A percentile compares a stretch with the other conserved stretches of the same genome.
These are phyloP conservation scores for Brachionus sp. DNA, from an alignment of 1,140 invertebrate genomes.

Conservation along the genomic window DNA sequence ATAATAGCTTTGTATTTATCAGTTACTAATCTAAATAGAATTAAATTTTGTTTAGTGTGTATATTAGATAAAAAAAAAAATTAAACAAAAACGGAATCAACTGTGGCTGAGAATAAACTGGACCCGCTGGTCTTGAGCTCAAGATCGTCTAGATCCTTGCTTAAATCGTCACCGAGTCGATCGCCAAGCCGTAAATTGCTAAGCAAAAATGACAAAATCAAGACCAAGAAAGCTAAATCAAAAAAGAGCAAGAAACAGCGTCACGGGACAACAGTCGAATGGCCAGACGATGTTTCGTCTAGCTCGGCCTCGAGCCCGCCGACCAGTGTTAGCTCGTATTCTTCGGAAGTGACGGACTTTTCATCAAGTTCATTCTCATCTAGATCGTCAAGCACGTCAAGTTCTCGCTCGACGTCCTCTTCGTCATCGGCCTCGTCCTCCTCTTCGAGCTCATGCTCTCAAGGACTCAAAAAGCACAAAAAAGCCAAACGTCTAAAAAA, in stretches of 20 bases:
- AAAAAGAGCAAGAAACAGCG: neutral
- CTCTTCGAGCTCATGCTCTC: neutral
- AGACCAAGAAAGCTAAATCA: neutral
- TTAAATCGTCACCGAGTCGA: neutral
- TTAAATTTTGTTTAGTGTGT: neutral
- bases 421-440: neutral
- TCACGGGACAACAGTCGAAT: neutral
- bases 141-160: constrained; percentile 23
- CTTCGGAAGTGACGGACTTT: neutral
- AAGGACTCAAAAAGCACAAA: neutral
- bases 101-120: constrained; percentile 41
- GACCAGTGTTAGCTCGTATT: neutral
- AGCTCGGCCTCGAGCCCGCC: neutral
- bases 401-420: neutral
- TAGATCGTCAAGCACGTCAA: constrained; percentile 16
- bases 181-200: neutral
- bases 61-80: neutral
- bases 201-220: constrained; percentile 1
- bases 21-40: neutral
- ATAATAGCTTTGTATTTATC: neutral
- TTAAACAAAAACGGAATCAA: neutral
- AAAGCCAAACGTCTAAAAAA: neutral
- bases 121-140: neutral
- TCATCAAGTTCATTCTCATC: neutral
- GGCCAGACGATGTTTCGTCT: neutral